Evolutionary conservation across 2,888 invertebrate genomes (phyloP).

Genomic region (Psylliodes chrysocephalus): DNA sequence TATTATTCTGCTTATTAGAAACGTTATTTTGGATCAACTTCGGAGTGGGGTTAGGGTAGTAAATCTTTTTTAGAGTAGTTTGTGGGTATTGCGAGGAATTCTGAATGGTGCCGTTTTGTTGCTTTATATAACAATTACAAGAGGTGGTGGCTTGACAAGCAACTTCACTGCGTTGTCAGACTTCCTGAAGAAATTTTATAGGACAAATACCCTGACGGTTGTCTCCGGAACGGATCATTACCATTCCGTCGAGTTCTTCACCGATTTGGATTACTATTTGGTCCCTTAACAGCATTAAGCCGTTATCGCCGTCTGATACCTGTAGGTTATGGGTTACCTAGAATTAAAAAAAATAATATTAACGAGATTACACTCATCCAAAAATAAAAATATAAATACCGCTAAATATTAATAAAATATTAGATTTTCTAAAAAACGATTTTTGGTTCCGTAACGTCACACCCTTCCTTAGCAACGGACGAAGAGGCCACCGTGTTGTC

Average conservation of each 20-base stretch:
- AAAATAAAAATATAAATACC: too few species aligned
- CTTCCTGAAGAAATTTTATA: constrained; percentile 93
- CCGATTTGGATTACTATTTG: constrained; percentile 94
- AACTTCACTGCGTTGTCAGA: constrained; percentile 76
- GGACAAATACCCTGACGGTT: constrained; percentile 94
- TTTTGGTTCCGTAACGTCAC: too few species aligned
- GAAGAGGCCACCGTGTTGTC: too few species aligned
- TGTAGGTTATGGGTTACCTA: constrained; percentile 80
- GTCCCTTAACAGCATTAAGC: constrained; percentile 84
- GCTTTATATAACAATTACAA: constrained; percentile 44
- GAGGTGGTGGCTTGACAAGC: constrained; percentile 47
- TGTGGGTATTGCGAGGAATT: background rate
- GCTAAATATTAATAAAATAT: too few species aligned
- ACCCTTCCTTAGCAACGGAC: too few species aligned
- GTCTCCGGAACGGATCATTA: constrained; percentile 92
- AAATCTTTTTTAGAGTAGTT: constrained; percentile 57
- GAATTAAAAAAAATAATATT: constrained; percentile 42
- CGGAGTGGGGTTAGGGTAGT: constrained; percentile 56
- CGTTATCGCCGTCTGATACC: constrained; percentile 86
- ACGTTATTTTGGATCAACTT: constrained; percentile 48
- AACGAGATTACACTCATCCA: too few species aligned
- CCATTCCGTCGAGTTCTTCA: constrained; percentile 93
- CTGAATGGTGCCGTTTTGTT: constrained; percentile 38
- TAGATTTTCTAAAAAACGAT: too few species aligned
- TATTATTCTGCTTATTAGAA: constrained; percentile 52